Base-by-base conservation (phyloP, 2,113 vertebrate genomes). In the Sciurus niger region DNA sequence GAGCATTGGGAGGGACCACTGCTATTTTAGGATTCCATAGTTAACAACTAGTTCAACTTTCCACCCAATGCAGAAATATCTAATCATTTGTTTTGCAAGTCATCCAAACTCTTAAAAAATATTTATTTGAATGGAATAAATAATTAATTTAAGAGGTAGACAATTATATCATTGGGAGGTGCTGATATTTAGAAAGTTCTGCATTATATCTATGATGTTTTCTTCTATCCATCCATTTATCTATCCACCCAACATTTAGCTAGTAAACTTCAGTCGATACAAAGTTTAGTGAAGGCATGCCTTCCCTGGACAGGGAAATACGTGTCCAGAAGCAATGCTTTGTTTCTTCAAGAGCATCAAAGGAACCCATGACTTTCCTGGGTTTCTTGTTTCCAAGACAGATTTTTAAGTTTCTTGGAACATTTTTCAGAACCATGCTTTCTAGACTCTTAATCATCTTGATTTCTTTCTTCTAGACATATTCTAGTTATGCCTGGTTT, bases 111-210 rank as follows among this genome's bases (percentile, higher is more conserved):
- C 37, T 86, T 86, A 25, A 53, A 51, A 4, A 67, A 73, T 12
- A 32, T 90, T 90, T 96, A 32, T 93, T 32, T 70, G 48, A 86
- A 18, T 58, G 25, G 34, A 78, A 86, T 43, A 89, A 94, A 37
- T 46, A 34, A 86, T 40, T 67, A 67, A 73, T 1, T 82, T 55
- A 76, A 70, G 40, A 92, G 34, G 9, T 16, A 97, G 18, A 40
- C 13, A 4, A 13, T 30, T 77, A 20, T 70, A 60, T 82, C 63
- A 43, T 34, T 65, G 4, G 51, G 34, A 78, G 72, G 13, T 28
- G 48, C 6, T 68, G n/a, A 1, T 73, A 73, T 34, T 46, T 63
- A 77, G 74, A 85, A 94, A 89, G 30, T 55, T 77, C 14, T 93
- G 1, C 24, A 68, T 37, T 70, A 70, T 78, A 16, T 86, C 67